phyloP scores from a whole-genome alignment of 2,113 vertebrate species.

The Psittacula cyanocephala region DNA sequence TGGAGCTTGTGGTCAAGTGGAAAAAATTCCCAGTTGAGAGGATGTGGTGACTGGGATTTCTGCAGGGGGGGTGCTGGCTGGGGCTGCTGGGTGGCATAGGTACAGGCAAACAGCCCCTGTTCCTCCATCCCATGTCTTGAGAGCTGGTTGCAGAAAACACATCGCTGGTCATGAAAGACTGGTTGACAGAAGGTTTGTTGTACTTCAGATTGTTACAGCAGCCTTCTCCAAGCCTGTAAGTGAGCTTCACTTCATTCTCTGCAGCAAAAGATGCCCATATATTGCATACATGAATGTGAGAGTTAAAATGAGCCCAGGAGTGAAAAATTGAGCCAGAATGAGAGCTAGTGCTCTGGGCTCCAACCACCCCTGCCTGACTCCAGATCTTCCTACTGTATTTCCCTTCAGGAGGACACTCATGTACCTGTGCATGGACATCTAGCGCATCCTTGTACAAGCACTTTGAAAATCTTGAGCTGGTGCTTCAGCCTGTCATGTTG shows the following conservation, averaged over 20 bases:
- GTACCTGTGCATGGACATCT: neutral
- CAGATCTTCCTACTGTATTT: neutral
- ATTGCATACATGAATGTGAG: neutral
- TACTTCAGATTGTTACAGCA: neutral
- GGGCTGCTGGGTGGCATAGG: neutral
- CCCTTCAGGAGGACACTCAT: neutral
- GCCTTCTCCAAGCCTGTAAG: neutral
- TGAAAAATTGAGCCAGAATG: neutral
- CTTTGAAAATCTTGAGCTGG: neutral
- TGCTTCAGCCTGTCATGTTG: neutral
- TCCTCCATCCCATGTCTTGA: neutral
- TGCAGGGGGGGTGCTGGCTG: neutral
- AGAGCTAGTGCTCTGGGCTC: neutral
- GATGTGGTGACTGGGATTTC: neutral
- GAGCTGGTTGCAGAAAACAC: neutral
- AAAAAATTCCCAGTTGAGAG: rapidly evolving
- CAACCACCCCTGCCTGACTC: neutral
- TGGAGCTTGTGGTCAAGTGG: neutral
- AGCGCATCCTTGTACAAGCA: neutral
- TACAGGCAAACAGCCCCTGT: neutral
- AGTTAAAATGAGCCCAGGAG: neutral
- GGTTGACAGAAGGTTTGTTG: neutral
- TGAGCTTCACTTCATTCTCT: neutral
- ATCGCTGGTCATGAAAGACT: rapidly evolving
- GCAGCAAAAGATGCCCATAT: neutral